Conservation (phyloP, 1,140 invertebrate genomes). For the Doryteuthis pealeii region DNA sequence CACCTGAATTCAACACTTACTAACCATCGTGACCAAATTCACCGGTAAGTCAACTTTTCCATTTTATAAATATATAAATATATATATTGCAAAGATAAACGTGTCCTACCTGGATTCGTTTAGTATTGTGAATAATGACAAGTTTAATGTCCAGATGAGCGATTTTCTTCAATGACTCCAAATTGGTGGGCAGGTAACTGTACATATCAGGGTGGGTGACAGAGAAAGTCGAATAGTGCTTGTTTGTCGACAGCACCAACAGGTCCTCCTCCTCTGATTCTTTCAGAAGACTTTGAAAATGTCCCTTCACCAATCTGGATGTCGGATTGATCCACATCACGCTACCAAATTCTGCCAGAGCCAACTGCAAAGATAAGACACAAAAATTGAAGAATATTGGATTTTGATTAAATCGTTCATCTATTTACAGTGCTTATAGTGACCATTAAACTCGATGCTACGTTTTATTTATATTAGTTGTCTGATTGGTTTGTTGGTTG, state of each 20-base stretch:
- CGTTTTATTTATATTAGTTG: no score
- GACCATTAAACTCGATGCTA: not conserved
- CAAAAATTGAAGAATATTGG: not conserved
- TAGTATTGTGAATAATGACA: constrained; percentile 37
- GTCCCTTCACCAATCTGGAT: constrained; percentile 23
- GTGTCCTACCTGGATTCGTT: constrained; percentile 13
- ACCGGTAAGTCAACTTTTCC: no score
- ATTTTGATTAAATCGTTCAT: not conserved
- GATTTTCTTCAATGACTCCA: constrained; percentile 23
- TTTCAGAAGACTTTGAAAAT: constrained; percentile 26
- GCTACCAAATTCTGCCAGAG: constrained; percentile 28
- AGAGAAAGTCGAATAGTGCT: constrained; percentile 34
- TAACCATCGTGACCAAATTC: no score
- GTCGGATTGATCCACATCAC: constrained; percentile 39
- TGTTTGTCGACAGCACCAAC: constrained; percentile 18
- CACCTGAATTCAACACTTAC: no score
- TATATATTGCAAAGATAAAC: no score
- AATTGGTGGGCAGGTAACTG: constrained; percentile 29
- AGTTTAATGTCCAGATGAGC: constrained; percentile 32
- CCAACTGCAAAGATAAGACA: constrained; percentile 34
- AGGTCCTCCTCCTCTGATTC: constrained; percentile 26
- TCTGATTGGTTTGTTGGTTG: no score
- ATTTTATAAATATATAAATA: no score
- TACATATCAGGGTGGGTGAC: constrained; percentile 43
- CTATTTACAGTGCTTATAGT: not conserved